These are phyloP conservation scores for Vulpes lagopus DNA, from an alignment of 2,113 vertebrate species.

Conservation along the genomic window DNA sequence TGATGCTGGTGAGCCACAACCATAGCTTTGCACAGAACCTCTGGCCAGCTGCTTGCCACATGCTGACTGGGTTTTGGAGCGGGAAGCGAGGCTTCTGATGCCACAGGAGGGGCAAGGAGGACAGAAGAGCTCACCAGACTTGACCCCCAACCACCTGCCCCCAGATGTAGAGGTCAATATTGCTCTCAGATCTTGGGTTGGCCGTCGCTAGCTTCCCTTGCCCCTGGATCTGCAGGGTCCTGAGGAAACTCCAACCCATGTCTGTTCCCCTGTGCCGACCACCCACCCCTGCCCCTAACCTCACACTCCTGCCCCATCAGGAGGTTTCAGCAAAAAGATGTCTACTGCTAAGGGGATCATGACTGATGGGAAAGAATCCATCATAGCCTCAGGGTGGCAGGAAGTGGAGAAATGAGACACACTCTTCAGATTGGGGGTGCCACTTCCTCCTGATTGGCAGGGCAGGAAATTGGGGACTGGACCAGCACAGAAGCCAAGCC, in stretches of 20 bases:
- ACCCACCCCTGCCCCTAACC: background rate
- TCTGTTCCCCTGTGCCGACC: background rate
- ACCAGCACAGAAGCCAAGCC: constrained; percentile 60
- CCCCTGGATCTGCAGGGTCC: background rate
- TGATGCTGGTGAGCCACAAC: background rate
- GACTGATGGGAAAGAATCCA: constrained; percentile 44
- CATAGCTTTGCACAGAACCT: constrained; percentile 55
- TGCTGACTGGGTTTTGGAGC: constrained; percentile 32
- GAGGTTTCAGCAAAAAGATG: constrained; percentile 37
- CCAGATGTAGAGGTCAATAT: background rate
- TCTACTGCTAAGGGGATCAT: background rate
- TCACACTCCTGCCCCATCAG: background rate
- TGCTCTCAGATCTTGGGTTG: background rate
- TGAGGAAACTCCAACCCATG: background rate
- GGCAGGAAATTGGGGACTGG: constrained; percentile 65
- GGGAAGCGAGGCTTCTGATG: constrained; percentile 41
- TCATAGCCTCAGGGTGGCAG: background rate
- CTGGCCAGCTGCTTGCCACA: constrained; percentile 63
- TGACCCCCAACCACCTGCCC: background rate
- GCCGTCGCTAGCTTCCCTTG: background rate
- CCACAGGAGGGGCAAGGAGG: constrained; percentile 3
- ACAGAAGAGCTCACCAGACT: background rate
- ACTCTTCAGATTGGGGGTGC: background rate
- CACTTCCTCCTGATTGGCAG: constrained; percentile 59
- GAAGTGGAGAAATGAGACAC: constrained; percentile 62